phyloP scores from a whole-genome alignment of 2,797 vertebrate species.

The Manis pentadactyla region DNA sequence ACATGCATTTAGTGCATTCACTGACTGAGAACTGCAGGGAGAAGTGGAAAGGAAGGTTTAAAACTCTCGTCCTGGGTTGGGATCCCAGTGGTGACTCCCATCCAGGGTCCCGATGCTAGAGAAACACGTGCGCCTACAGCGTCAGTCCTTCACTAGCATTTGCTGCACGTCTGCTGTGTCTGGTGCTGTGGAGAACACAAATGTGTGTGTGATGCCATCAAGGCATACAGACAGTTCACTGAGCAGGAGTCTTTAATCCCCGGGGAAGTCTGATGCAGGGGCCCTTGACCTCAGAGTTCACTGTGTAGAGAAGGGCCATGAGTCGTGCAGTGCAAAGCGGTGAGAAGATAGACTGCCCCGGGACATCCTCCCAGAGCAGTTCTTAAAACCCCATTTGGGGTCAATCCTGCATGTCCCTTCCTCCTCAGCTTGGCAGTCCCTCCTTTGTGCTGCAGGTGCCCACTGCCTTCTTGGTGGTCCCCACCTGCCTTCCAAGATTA shows the following conservation, averaged over 20 bases:
- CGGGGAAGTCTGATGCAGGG: background rate
- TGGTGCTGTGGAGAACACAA: background rate
- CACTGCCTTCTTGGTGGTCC: too few species aligned
- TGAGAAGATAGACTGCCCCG: background rate
- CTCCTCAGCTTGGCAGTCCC: background rate
- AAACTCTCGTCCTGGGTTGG: too few species aligned
- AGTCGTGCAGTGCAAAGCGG: background rate
- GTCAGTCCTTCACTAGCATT: too few species aligned
- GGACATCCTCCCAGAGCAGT: too few species aligned
- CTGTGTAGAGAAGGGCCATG: background rate
- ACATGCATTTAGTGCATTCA: background rate
- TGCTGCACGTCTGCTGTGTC: background rate
- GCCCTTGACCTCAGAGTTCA: background rate
- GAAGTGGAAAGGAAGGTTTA: background rate
- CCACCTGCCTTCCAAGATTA: background rate
- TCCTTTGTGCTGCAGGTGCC: background rate
- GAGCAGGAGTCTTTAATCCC: background rate
- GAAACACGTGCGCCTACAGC: background rate
- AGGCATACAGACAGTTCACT: background rate
- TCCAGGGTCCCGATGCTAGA: accelerated
- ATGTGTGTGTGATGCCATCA: accelerated
- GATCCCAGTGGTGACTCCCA: background rate
- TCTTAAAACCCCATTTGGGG: too few species aligned
- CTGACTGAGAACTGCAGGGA: accelerated
- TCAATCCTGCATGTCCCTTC: background rate